Conservation (phyloP, 2,113 vertebrate species). For the Megaceryle maxima region DNA sequence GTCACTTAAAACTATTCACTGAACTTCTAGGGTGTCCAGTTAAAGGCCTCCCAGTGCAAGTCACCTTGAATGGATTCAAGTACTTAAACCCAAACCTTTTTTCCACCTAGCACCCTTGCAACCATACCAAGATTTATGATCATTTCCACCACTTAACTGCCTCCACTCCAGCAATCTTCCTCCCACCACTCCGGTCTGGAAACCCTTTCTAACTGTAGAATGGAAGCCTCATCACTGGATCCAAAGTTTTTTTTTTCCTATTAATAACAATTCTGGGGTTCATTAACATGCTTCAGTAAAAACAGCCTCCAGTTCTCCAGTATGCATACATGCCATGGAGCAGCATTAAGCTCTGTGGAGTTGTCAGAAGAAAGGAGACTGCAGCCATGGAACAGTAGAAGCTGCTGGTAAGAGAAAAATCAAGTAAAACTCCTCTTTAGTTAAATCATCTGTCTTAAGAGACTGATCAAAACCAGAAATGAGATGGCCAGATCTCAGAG, state of each 20-base stretch:
- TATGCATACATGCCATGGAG: neutral
- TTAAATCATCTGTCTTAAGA: neutral
- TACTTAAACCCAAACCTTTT: neutral
- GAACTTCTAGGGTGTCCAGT: neutral
- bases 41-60: neutral
- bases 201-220: neutral
- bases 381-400: neutral
- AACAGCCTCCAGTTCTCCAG: neutral
- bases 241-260: neutral
- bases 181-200: neutral
- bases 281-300: neutral
- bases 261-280: neutral
- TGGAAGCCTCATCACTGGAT: neutral
- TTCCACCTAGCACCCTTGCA: neutral
- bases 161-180: neutral
- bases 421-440: neutral
- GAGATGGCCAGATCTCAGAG: neutral
- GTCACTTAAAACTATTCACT: neutral
- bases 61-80: neutral
- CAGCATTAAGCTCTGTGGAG: neutral
- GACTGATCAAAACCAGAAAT: neutral
- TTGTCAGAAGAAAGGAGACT: neutral
- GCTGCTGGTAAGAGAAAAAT: neutral
- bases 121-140: neutral
- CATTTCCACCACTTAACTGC: neutral